Percentiles rank a stretch among this genome's conserved stretches.
phyloP scores from a whole-genome alignment of 2,113 vertebrate species.

The Sorex fumeus region DNA sequence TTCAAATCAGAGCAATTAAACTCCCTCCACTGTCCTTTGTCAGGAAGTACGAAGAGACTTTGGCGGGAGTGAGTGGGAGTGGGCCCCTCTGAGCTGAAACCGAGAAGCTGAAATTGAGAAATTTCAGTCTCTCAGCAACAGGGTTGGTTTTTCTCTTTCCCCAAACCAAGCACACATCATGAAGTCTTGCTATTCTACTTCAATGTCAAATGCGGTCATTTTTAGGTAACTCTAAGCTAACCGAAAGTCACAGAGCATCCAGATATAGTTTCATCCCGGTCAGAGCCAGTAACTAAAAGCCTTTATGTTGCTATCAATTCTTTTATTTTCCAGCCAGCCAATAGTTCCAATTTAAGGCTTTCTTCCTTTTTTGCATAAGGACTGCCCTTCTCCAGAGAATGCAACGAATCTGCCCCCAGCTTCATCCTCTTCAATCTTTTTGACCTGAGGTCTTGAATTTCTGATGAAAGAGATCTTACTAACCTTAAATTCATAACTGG shows the following conservation, averaged over 20 bases:
- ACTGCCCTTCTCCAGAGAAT: conserved; percentile 98
- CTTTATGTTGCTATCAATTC: conserved; percentile 75
- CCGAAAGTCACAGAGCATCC: conserved; percentile 40
- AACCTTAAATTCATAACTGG: conserved; percentile 98
- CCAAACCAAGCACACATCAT: not conserved
- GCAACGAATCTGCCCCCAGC: conserved; percentile 94
- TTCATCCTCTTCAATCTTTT: conserved; percentile 96
- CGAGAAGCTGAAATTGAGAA: not conserved
- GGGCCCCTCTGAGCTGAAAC: not conserved
- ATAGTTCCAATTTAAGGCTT: conserved; percentile 91
- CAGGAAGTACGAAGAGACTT: not conserved
- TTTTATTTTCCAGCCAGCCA: conserved; percentile 86
- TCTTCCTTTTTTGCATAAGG: conserved; percentile 97
- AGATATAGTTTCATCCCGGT: conserved; percentile 15
- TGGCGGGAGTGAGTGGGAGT: not conserved
- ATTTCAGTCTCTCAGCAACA: not conserved
- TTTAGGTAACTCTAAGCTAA: conserved; percentile 71
- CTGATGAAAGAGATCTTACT: conserved; percentile 98
- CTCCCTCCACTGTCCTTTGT: not conserved
- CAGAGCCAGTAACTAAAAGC: conserved; percentile 78
- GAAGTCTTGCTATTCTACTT: conserved; percentile 42
- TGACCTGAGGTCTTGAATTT: conserved; percentile 95
- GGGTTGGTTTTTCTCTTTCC: not conserved
- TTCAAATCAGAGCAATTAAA: not conserved
- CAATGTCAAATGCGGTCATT: conserved; percentile 57